Base-by-base conservation (phyloP, 1,140 invertebrate species). In the Pteromalus puparum region DNA sequence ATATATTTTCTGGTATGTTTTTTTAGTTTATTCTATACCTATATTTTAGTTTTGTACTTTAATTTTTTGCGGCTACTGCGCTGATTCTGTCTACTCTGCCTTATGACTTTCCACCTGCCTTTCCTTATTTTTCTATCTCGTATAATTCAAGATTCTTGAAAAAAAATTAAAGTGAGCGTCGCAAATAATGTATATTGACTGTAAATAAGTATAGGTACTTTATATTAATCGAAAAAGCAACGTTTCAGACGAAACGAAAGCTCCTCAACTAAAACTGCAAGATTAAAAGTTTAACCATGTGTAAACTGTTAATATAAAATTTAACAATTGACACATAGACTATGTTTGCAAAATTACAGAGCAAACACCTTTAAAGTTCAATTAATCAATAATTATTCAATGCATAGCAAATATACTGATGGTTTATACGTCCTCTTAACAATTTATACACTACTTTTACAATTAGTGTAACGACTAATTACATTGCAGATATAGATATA, bases 51-150 rank as follows among this genome's bases (percentile, higher is more conserved):
- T 42, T 34, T 79, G 67, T 46, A 68, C 65, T 10, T 48, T 15
- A 18, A 48, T 9, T 38, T 42, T 67, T 26, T 70, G n/a, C 28
- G 21, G 70, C 26, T 30, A 30, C 30, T 74, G 72, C 34, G 9
- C 21, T 42, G 9, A 34, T 74, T 74, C 30, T n/a, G n/a, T 34
- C 70, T 30, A 73, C 28, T 34, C 72, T 38, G 30, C 34, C 7
- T n/a, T 28, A 15, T 28, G 24, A 72, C 30, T 53, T 72, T 72
- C 80, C 46, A 48, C 68, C 81, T 74, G 72, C 81, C 80, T 81
- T 72, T 72, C 26, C 24, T 75, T 74, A 61, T 74, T 75, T 48
- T 34, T 73, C 28, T 75, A 21, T 53, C 75, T 82, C n/a, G 10
- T 53, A 42, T 12, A 61, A 78, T 3, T 34, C 10, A 79, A 79